Base-by-base conservation (phyloP, 2,113 vertebrate genomes). In the Osmerus eperlanus region DNA sequence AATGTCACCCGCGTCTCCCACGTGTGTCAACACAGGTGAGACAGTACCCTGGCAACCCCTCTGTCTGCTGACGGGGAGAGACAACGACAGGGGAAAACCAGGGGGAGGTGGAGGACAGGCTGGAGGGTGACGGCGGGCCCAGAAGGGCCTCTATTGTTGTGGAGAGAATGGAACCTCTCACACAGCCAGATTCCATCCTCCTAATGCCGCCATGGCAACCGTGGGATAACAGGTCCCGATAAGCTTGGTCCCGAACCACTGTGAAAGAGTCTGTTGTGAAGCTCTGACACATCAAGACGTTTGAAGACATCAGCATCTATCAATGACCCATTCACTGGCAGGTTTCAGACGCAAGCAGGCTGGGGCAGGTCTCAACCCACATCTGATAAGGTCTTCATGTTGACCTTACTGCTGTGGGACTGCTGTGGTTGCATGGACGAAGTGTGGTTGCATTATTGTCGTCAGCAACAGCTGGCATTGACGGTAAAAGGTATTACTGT, bases 401-500 rank as follows among this genome's bases (percentile, higher is more conserved):
- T 52, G 60, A 74, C 76, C 2, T 28, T 28, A 66, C 58, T 28
- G 25, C 25, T 28, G 25, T 28, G 25, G 25, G 32, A 65, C 66
- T 72, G 60, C 70, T 79, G 77, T 56, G 65, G 65, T n/a, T 21
- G 23, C 19, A 23, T 6, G 23, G 23, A 18, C 32, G 32, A 78
- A 65, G 18, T 21, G 28, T 12, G n/a, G 56, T 59, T 60, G 21
- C 18, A 12, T 60, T 12, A 11, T 60, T 60, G 18, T 60, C 9
- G 18, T 60, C 19, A 19, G 58, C 19, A 21, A 19, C 56, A 60
- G 58, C 18, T 23, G 19, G 5, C 8, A 0, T 16, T 29, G 25
- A 4, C 51, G 15, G 12, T 62, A 63, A 61, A 60, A 80, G 66
- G 41, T 75, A 72, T 78, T 76, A 74, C 67, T 14, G 11, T 56